phyloP scores from a whole-genome alignment of 2,888 invertebrate genomes.

The Hirtodrosophila confusa region DNA sequence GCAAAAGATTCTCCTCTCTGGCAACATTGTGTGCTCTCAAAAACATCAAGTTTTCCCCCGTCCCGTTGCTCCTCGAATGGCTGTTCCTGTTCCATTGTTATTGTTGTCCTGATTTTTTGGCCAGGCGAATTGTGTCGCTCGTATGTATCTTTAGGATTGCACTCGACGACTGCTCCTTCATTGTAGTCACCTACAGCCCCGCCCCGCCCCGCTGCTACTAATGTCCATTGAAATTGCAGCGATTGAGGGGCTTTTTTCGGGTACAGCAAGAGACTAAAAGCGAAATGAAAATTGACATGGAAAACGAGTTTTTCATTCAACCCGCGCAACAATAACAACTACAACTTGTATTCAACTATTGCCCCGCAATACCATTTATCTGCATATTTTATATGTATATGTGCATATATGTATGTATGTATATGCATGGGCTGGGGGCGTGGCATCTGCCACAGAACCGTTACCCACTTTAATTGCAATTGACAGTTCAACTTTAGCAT shows the following conservation, averaged over 20 bases:
- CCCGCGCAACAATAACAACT: constrained; percentile 16
- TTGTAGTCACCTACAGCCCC: too few relatives aligned
- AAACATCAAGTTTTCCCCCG: constrained; percentile 14
- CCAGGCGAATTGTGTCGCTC: constrained; percentile 68
- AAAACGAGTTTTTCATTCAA: constrained; percentile 49
- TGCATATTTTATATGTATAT: constrained; percentile 19
- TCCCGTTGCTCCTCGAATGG: constrained; percentile 3
- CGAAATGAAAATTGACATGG: constrained; percentile 49
- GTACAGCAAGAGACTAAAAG: constrained; percentile 13
- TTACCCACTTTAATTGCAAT: constrained; percentile 26
- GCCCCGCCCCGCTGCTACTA: constrained; percentile 1
- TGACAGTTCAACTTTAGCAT: constrained; percentile 33
- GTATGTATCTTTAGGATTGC: constrained; percentile 65
- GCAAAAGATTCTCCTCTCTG: constrained; percentile 9
- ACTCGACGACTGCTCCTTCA: constrained; percentile 4
- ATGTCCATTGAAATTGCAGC: constrained; percentile 34
- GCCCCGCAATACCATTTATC: constrained; percentile 49
- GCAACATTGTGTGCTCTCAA: constrained; percentile 17
- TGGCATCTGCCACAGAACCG: constrained; percentile 4
- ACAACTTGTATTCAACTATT: constrained; percentile 15
- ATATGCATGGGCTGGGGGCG: background rate
- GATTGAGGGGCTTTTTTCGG: constrained; percentile 13
- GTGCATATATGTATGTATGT: background rate
- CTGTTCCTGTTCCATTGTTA: constrained; percentile 48
- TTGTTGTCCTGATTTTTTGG: constrained; percentile 61